Evolutionary conservation across 2,113 vertebrate species (phyloP).

Genomic region (Felis chaus): DNA sequence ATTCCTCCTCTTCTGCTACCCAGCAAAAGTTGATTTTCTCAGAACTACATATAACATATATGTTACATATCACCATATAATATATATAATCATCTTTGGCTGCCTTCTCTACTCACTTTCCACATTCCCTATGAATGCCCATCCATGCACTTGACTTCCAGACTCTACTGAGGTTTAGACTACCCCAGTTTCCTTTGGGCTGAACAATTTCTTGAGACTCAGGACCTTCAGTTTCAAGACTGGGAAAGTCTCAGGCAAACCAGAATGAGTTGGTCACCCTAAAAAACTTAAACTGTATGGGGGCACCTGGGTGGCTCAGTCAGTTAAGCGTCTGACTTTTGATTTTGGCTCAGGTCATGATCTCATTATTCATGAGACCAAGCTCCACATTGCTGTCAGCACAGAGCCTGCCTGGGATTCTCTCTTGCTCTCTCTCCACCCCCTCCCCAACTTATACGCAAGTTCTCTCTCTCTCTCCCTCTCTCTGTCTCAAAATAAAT

Average conservation of each 20-base stretch:
- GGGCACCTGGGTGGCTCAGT: too few relatives aligned
- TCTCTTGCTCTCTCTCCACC: too few relatives aligned
- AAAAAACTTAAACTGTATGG: not conserved
- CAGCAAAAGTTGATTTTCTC: not conserved
- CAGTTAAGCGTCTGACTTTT: too few relatives aligned
- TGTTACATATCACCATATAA: not conserved
- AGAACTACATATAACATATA: not conserved
- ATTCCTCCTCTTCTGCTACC: not conserved
- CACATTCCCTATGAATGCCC: not conserved
- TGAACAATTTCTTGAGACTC: not conserved
- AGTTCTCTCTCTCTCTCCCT: too few relatives aligned
- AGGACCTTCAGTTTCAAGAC: not conserved
- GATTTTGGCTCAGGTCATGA: too few relatives aligned
- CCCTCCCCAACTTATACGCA: too few relatives aligned
- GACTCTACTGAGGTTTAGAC: conserved; percentile 17
- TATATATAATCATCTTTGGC: not conserved
- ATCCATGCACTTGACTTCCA: not conserved
- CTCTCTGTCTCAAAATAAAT: too few relatives aligned
- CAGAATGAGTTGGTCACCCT: not conserved
- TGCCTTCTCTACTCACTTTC: not conserved
- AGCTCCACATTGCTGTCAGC: too few relatives aligned
- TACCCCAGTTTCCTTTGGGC: not conserved
- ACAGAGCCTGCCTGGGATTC: too few relatives aligned
- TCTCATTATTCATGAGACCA: too few relatives aligned
- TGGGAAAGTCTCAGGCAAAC: not conserved